Conservation (phyloP, 2,888 invertebrate genomes). For the Cetonia aurata region DNA sequence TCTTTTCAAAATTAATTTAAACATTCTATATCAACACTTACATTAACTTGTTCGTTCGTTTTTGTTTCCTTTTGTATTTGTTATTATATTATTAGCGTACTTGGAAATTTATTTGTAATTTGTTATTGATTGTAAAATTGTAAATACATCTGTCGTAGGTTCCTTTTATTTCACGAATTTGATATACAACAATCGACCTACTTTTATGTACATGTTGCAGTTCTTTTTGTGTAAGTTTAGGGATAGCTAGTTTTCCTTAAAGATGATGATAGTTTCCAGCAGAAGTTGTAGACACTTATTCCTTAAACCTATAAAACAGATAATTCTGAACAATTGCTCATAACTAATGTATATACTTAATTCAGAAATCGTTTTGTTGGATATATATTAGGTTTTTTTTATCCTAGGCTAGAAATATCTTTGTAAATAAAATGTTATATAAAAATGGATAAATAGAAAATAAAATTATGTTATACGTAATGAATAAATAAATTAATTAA, state of each 20-base stretch:
- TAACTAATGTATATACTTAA: constrained; percentile 42
- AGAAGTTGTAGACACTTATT: constrained; percentile 7
- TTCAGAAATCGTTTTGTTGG: constrained; percentile 30
- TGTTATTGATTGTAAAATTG: constrained; percentile 15
- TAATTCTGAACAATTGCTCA: constrained; percentile 48
- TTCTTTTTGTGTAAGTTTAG: neutral
- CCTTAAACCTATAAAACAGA: constrained; percentile 1
- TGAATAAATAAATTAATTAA: constrained; percentile 36
- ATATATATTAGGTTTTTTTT: constrained; percentile 29
- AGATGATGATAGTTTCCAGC: no score
- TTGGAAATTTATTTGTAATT: constrained; percentile 22
- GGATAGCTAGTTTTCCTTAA: no score
- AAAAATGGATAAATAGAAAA: constrained; percentile 32
- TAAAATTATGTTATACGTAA: constrained; percentile 40
- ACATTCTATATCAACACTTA: neutral
- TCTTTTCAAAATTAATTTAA: constrained; percentile 12
- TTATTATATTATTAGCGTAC: constrained; percentile 7
- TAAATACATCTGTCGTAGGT: constrained; percentile 25
- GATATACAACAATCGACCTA: neutral
- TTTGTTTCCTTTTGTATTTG: neutral
- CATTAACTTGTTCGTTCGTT: neutral
- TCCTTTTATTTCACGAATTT: constrained; percentile 5
- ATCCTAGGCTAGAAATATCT: constrained; percentile 34
- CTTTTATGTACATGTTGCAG: neutral
- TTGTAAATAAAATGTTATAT: constrained; percentile 43